Conservation (phyloP, 2,113 vertebrate species). For the Mellivora capensis region DNA sequence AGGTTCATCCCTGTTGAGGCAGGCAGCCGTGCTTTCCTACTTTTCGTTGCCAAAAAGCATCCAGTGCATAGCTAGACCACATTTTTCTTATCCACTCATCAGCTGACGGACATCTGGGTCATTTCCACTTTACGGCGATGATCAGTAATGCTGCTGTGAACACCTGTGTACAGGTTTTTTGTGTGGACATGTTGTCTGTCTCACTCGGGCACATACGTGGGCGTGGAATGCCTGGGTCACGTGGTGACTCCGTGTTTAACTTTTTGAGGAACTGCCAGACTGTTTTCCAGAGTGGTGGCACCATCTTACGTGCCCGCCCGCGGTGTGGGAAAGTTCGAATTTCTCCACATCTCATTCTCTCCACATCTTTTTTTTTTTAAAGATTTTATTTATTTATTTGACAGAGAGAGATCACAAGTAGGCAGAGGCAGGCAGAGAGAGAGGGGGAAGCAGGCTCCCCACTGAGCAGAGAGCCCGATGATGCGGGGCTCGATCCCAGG, state of each 20-base stretch:
- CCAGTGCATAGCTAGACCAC: neutral
- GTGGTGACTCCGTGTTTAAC: neutral
- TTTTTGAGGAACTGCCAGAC: neutral
- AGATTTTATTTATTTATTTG: too few relatives aligned
- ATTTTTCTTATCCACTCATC: neutral
- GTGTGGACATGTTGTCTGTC: neutral
- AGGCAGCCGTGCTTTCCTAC: neutral
- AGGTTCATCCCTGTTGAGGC: neutral
- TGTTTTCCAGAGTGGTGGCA: neutral
- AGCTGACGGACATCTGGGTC: neutral
- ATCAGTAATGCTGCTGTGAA: neutral
- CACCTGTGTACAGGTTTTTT: neutral
- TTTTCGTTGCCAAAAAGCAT: neutral
- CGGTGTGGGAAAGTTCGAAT: neutral
- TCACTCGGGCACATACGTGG: neutral
- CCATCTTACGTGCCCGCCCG: neutral
- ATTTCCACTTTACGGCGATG: neutral
- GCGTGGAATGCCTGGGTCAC: neutral
- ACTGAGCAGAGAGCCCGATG: too few relatives aligned
- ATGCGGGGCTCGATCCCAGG: too few relatives aligned
- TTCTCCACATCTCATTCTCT: neutral
- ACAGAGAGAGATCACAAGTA: too few relatives aligned
- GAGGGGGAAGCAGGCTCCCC: too few relatives aligned
- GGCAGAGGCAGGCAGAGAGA: too few relatives aligned
- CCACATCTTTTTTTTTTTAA: neutral